Conservation (phyloP, 2,113 vertebrate genomes). For the Protomyctophum bolini region DNA sequence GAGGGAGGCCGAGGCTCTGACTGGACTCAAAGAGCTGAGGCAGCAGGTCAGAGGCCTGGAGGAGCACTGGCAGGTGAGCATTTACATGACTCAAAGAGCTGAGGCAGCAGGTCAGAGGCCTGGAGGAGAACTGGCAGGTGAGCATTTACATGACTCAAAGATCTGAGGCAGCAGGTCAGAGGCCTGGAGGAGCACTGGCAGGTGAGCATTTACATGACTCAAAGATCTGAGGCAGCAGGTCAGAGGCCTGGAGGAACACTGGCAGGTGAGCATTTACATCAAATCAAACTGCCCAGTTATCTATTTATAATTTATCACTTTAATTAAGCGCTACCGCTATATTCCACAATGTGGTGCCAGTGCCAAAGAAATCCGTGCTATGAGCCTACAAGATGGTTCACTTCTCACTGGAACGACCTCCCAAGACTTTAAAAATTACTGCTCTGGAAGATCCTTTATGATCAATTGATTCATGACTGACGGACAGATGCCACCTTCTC, state of each 20-base stretch:
- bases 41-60: conserved; percentile 94
- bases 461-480: background rate
- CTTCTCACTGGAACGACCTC: no score
- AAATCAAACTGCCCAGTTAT: background rate
- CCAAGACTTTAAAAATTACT: no score
- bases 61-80: conserved; percentile 97
- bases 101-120: conserved; percentile 89
- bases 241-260: conserved; percentile 93
- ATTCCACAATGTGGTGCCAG: no score
- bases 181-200: conserved; percentile 98
- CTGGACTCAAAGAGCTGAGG: conserved; percentile 90
- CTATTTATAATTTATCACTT: no score
- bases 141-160: conserved; percentile 92
- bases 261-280: conserved; percentile 86
- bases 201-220: conserved; percentile 92
- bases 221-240: conserved; percentile 95
- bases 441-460: background rate
- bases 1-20: conserved; percentile 92
- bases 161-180: conserved; percentile 91
- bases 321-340: no score
- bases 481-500: background rate
- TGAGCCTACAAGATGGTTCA: no score
- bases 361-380: no score
- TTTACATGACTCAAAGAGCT: conserved; percentile 94
- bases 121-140: conserved; percentile 99